These are phyloP conservation scores for Urechis unicinctus DNA, from an alignment of 2,888 invertebrate species.

Conservation along the genomic window DNA sequence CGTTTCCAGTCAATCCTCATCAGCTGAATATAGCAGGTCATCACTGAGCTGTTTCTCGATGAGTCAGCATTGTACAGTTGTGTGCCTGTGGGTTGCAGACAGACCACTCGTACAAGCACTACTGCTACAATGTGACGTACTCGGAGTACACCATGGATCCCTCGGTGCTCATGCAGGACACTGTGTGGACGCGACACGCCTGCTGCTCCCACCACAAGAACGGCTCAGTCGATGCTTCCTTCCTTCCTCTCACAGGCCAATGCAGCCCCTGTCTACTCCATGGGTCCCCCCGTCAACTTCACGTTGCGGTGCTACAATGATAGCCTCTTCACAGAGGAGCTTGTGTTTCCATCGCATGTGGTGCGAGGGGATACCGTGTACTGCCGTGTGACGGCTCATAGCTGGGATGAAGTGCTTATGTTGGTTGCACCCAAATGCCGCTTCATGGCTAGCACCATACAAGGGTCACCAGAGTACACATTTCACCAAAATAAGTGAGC, in stretches of 20 bases:
- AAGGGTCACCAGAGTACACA: slow-evolving; percentile 7
- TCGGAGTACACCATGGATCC: neutral
- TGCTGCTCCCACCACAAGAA: slow-evolving; percentile 12
- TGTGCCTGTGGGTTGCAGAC: neutral
- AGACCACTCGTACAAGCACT: slow-evolving; percentile 6
- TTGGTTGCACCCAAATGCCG: slow-evolving; percentile 17
- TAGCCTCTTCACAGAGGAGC: neutral
- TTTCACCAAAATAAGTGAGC: slow-evolving; percentile 19
- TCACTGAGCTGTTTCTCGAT: too few species aligned
- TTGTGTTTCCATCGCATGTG: too few species aligned
- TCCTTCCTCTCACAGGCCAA: neutral
- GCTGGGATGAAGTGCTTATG: slow-evolving; percentile 15
- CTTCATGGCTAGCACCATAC: slow-evolving; percentile 9
- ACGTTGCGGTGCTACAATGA: slow-evolving; percentile 7
- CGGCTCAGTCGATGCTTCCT: slow-evolving; percentile 3
- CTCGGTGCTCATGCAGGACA: slow-evolving; percentile 4
- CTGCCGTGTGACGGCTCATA: slow-evolving; percentile 11
- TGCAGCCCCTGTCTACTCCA: neutral
- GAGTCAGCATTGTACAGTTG: too few species aligned
- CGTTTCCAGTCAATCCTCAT: too few species aligned
- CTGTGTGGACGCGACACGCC: slow-evolving; percentile 6
- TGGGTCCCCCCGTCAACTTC: slow-evolving; percentile 1
- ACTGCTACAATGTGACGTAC: slow-evolving; percentile 14
- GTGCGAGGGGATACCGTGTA: too few species aligned
- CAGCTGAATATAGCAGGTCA: too few species aligned